Conservation (phyloP, 2,797 vertebrate genomes). For the Sebastes iracundus region DNA sequence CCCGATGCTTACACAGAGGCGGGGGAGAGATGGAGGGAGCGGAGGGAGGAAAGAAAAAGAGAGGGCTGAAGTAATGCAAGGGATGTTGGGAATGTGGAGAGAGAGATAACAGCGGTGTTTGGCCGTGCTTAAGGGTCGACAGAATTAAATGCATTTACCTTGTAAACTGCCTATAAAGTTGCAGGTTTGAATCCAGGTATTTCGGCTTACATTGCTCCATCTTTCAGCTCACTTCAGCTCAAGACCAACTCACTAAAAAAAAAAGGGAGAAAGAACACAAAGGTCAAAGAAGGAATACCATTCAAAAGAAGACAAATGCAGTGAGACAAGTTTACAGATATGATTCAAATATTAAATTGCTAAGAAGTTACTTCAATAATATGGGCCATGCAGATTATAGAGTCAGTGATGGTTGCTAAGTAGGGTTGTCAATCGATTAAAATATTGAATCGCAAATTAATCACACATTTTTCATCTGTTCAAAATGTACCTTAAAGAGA, state of each 20-base stretch:
- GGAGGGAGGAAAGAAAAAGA: neutral
- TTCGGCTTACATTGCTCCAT: neutral
- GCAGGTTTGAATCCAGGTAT: conserved; percentile 18
- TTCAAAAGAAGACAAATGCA: neutral
- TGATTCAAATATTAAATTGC: neutral
- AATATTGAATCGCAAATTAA: too few relatives aligned
- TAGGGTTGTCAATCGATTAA: too few relatives aligned
- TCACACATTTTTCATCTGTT: too few relatives aligned
- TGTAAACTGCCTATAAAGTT: neutral
- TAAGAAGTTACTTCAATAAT: too few relatives aligned
- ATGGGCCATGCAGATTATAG: neutral
- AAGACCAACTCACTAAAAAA: neutral
- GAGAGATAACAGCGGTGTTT: neutral
- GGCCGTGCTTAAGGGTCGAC: neutral
- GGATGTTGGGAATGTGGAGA: conserved; percentile 8
- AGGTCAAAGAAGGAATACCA: neutral
- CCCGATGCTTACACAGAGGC: conserved; percentile 80
- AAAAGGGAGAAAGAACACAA: neutral
- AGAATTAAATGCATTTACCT: conserved; percentile 11
- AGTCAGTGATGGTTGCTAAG: neutral
- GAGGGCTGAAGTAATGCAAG: neutral
- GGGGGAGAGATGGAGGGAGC: conserved; percentile 31
- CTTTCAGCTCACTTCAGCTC: neutral
- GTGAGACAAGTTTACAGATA: neutral
- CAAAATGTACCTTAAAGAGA: too few relatives aligned